A percentile compares a stretch with the other conserved stretches of the same genome.
Evolutionary conservation across 2,113 vertebrate species (phyloP).

Genomic region (Crotalus horridus): DNA sequence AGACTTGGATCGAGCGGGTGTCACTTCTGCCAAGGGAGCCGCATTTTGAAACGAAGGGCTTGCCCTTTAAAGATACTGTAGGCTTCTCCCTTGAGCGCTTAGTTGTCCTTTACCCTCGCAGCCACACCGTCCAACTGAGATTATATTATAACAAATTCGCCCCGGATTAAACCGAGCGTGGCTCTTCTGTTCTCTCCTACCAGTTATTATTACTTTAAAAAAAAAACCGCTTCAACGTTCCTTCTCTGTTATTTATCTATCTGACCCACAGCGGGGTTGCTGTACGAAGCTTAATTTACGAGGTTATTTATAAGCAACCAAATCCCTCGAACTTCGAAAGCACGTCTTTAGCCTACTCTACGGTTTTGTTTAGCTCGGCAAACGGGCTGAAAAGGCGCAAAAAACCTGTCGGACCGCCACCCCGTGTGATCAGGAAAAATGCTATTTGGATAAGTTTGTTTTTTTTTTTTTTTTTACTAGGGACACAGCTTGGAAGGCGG

Average conservation of each 20-base stretch:
- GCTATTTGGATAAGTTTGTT: not conserved
- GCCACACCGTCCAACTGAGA: not conserved
- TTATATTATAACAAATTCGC: not conserved
- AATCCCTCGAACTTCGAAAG: not conserved
- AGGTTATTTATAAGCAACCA: not conserved
- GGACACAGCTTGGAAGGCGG: not conserved
- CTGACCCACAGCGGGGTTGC: not conserved
- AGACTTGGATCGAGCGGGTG: not conserved
- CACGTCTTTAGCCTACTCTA: not conserved
- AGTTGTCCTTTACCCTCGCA: slow-evolving; percentile 18
- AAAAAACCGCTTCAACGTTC: not conserved
- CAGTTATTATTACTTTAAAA: not conserved
- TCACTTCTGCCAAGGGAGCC: not conserved
- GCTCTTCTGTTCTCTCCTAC: not conserved
- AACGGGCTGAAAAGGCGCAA: not conserved
- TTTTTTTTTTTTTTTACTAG: too few relatives aligned
- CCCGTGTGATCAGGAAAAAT: not conserved
- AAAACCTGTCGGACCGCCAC: not conserved
- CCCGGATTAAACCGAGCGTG: not conserved
- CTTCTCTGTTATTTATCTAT: not conserved
- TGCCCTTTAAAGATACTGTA: not conserved
- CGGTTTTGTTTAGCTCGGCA: not conserved
- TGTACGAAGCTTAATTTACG: not conserved
- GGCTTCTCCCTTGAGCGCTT: not conserved
- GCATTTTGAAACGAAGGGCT: not conserved